Percentiles rank a stretch among this genome's conserved stretches.
Conservation (phyloP, 2,113 vertebrate genomes). For the Lampris megalopsis region DNA sequence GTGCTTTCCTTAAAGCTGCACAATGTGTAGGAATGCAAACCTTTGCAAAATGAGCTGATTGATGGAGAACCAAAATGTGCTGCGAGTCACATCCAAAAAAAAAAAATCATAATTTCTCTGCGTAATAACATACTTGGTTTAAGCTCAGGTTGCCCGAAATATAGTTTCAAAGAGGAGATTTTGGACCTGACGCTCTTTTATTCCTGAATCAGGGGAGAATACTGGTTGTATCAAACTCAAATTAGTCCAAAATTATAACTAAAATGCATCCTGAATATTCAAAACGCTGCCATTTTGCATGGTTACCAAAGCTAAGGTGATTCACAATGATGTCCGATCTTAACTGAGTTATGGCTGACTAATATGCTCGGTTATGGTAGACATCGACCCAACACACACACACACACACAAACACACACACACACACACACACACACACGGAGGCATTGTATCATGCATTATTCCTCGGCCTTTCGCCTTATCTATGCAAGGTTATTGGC, state of each 20-base stretch:
- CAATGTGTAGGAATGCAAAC: background rate
- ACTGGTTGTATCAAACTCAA: background rate
- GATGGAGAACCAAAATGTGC: background rate
- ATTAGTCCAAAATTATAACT: background rate
- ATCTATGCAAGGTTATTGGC: no score
- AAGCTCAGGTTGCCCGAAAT: background rate
- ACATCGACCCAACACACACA: background rate
- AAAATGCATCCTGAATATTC: conserved; percentile 9
- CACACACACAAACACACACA: background rate
- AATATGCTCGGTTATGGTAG: conserved; percentile 40
- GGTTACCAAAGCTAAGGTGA: conserved; percentile 18
- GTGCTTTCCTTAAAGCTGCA: background rate
- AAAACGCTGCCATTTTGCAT: background rate
- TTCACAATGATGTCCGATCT: conserved; percentile 33
- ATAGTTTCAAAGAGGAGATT: background rate
- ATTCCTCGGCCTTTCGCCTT: no score
- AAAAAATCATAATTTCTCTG: background rate
- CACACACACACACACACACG: background rate
- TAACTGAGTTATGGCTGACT: conserved; percentile 27
- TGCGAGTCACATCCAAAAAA: background rate
- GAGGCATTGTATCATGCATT: no score
- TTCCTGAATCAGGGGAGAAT: background rate
- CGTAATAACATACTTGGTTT: background rate
- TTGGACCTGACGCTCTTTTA: background rate
- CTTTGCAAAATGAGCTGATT: background rate